A percentile compares a stretch with the other conserved stretches of the same genome.
Evolutionary conservation across 2,888 invertebrate species (phyloP).

Genomic region (Periphyllus acericola): DNA sequence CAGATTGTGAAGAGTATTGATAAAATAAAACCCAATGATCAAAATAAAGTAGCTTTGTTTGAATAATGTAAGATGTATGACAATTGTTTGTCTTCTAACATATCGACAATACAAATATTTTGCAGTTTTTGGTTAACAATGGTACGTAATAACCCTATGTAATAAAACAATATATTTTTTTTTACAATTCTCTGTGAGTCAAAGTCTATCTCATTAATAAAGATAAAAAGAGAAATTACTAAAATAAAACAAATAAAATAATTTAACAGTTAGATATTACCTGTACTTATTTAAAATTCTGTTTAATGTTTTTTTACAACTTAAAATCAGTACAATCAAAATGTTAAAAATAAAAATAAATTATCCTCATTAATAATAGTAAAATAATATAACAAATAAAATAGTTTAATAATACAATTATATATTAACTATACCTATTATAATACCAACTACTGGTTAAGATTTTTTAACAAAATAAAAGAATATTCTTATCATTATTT

Average conservation of each 20-base stretch:
- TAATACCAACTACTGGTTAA: not conserved
- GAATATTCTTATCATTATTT: not conserved
- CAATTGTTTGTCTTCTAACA: not conserved
- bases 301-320: not conserved
- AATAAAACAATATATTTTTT: not conserved
- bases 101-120: constrained; percentile 10
- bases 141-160: not conserved
- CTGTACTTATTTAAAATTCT: not conserved
- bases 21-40: constrained; percentile 9
- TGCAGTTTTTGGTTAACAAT: not conserved
- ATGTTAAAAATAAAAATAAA: constrained; percentile 7
- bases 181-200: too few species aligned
- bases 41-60: not conserved
- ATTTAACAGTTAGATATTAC: not conserved
- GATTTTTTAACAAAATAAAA: not conserved
- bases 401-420: not conserved
- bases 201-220: constrained; percentile 10
- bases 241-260: constrained; percentile 15
- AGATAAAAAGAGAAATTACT: constrained; percentile 5
- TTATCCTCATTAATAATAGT: constrained; percentile 7
- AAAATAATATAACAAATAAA: not conserved
- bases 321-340: constrained; percentile 7
- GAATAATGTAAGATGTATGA: too few species aligned
- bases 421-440: constrained; percentile 12
- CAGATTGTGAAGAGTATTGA: not conserved